Base-by-base conservation (phyloP, 2,113 vertebrate genomes). In the Platanista minor region DNA sequence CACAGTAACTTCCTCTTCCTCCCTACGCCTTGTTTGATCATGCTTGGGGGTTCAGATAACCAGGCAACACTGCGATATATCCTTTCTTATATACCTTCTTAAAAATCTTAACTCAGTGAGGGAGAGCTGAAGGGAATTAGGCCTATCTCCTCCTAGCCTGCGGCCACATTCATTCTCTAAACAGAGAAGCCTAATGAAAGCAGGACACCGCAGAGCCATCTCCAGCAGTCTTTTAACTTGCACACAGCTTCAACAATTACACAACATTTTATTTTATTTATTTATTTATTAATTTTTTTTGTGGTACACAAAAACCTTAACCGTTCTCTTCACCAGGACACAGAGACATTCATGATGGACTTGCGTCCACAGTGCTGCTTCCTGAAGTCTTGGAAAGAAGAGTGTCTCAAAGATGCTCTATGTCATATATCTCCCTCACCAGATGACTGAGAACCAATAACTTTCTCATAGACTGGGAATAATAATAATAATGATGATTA, bases 31-130 rank as follows among this genome's bases (percentile, higher is more conserved):
- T 74, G 66, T 72, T 87, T 94, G 81, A 90, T 89, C 54, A 67
- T 67, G 75, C 49, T 31, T 97, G 69, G 54, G 69, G 54, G 12
- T 91, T 95, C 41, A 91, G 75, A 78, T 59, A 97, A 89, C 27
- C 83, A 85, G 31, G n/a, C 49, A 92, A 94, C 18, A 71, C 9
- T 57, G 23, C 29, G 10, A 21, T 82, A 84, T 6, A 85, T n/a
- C 69, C 25, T 91, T 93, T 39, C 46, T 75, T 95, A 61, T 25
- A 18, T 46, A 64, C 5, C 59, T 81, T 95, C 41, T 77, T 82
- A 91, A 85, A 67, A 39, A 71, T 39, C 36, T 95, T 89, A 36
- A 91, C 43, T 85, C 20, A 8, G 36, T 57, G 64, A 93, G 33
- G 43, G 61, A 84, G 41, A 84, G 64, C 46, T 77, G 23, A 92